phyloP scores from a whole-genome alignment of 2,888 invertebrate species.

The Megastigmus dorsalis region DNA sequence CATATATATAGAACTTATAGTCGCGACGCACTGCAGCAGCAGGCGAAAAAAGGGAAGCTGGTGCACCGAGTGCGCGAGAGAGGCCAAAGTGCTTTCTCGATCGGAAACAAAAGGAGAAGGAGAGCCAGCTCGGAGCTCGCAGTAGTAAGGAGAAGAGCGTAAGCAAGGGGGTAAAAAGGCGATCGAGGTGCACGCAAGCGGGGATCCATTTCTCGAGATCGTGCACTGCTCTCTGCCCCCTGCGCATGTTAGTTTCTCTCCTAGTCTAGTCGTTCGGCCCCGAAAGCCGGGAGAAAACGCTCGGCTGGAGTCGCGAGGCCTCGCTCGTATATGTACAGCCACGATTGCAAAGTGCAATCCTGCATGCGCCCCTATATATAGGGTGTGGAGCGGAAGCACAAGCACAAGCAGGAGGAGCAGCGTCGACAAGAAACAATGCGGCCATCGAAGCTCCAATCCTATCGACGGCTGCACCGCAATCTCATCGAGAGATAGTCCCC shows the following conservation, averaged over 20 bases:
- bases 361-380: too few relatives aligned
- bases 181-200: too few relatives aligned
- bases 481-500: constrained; percentile 52
- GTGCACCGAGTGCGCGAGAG: too few relatives aligned
- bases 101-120: neutral
- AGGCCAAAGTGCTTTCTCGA: neutral
- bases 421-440: constrained; percentile 65
- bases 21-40: too few relatives aligned
- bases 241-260: too few relatives aligned
- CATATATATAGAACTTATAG: too few relatives aligned
- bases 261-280: too few relatives aligned
- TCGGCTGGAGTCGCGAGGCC: constrained; percentile 4
- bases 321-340: too few relatives aligned
- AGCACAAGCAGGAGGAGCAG: neutral
- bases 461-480: constrained; percentile 57
- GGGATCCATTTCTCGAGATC: too few relatives aligned
- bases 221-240: too few relatives aligned
- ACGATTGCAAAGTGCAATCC: constrained; percentile 26
- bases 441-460: constrained; percentile 60
- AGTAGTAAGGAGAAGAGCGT: constrained; percentile 58
- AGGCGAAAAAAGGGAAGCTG: neutral
- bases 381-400: too few relatives aligned
- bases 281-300: neutral
- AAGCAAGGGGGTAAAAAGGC: neutral
- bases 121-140: too few relatives aligned